A percentile compares a stretch with the other conserved stretches of the same genome.
phyloP scores from a whole-genome alignment of 1,140 invertebrate species.

The Aphaenogaster floridana region DNA sequence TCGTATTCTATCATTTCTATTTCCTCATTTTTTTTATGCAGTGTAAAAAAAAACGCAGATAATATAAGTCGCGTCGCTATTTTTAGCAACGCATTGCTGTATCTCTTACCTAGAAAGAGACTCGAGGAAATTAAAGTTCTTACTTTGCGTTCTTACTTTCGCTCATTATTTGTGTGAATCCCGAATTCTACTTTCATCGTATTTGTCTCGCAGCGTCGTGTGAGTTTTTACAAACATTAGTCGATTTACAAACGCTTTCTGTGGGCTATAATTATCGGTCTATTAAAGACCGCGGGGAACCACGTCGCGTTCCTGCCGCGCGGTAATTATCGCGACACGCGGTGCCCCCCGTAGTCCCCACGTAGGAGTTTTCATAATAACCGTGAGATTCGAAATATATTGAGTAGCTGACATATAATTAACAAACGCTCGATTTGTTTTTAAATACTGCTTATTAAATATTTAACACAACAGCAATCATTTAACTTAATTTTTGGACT shows the following conservation, averaged over 20 bases:
- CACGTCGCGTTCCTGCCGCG: conserved; percentile 33
- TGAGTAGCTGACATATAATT: conserved; percentile 29
- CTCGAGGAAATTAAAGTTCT: neutral
- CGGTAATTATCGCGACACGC: conserved; percentile 65
- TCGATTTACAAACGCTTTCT: conserved; percentile 58
- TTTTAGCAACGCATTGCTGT: conserved; percentile 27
- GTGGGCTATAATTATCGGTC: conserved; percentile 62
- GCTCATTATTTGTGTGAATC: conserved; percentile 61
- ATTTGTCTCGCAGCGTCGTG: neutral
- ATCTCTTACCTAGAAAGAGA: neutral
- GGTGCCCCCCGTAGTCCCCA: neutral
- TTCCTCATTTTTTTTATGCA: conserved; percentile 4
- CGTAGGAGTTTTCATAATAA: conserved; percentile 21
- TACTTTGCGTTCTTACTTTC: conserved; percentile 30
- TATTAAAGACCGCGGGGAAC: conserved; percentile 48
- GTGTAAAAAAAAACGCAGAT: neutral
- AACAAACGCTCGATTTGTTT: conserved; percentile 23
- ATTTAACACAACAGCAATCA: neutral
- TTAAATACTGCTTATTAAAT: conserved; percentile 17
- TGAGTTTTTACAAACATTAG: conserved; percentile 53
- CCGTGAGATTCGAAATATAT: conserved; percentile 61
- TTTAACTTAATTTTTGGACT: neutral
- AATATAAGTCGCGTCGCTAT: neutral
- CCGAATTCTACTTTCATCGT: conserved; percentile 25
- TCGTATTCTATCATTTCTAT: neutral